Percentiles rank a stretch among this genome's conserved stretches.
These are phyloP conservation scores for Nasonia oneida DNA, from an alignment of 2,888 invertebrate species.

Conservation along the genomic window DNA sequence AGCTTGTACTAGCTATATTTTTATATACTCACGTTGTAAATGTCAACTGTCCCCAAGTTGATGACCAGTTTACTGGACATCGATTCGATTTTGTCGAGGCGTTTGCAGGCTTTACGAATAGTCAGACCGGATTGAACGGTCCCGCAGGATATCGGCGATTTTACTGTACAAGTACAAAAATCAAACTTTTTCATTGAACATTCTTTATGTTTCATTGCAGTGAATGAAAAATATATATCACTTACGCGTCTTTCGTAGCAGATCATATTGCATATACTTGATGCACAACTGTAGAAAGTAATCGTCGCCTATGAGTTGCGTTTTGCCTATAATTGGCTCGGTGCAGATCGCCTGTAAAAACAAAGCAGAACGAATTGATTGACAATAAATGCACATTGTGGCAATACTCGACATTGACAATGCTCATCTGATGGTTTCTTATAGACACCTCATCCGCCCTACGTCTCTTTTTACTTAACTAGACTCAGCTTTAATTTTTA, in stretches of 20 bases:
- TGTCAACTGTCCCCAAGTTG: slow-evolving; percentile 71
- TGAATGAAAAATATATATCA: not conserved
- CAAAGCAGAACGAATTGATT: not conserved
- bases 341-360: not conserved
- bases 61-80: slow-evolving; percentile 70
- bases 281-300: slow-evolving; percentile 73
- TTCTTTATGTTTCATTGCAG: not conserved
- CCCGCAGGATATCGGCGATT: slow-evolving; percentile 69
- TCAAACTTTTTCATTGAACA: not conserved
- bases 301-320: slow-evolving; percentile 73
- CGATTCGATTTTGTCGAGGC: slow-evolving; percentile 63
- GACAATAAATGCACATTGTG: too few relatives aligned
- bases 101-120: slow-evolving; percentile 65
- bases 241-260: slow-evolving; percentile 68
- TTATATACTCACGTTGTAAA: slow-evolving; percentile 68
- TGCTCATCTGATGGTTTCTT: too few relatives aligned
- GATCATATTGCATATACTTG: slow-evolving; percentile 65
- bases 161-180: slow-evolving; percentile 59
- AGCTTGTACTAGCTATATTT: not conserved
- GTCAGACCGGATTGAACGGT: slow-evolving; percentile 72
- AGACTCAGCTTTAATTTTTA: too few relatives aligned
- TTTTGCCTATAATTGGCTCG: slow-evolving; percentile 67
- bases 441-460: too few relatives aligned
- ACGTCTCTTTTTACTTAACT: too few relatives aligned
- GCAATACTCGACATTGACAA: too few relatives aligned